Percentiles rank a stretch among this genome's conserved stretches.
Conservation (phyloP, 2,888 invertebrate species). For the Panzeria rudis region DNA sequence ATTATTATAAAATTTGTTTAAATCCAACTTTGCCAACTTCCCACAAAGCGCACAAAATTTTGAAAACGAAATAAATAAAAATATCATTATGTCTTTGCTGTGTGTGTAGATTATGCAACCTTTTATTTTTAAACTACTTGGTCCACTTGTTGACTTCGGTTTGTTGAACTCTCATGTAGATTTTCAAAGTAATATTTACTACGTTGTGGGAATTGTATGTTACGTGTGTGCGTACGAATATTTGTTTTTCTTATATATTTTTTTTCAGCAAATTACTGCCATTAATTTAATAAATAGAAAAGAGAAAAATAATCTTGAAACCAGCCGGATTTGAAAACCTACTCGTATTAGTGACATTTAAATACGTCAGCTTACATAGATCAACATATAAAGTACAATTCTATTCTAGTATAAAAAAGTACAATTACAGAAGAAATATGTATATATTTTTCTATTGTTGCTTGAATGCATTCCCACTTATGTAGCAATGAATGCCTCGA, state of each 20-base stretch:
- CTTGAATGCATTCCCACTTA: slow-evolving; percentile 4
- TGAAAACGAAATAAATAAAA: slow-evolving; percentile 36
- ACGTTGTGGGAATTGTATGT: slow-evolving; percentile 63
- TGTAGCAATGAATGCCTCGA: slow-evolving; percentile 8
- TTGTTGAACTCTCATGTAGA: slow-evolving; percentile 69
- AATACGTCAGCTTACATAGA: slow-evolving; percentile 58
- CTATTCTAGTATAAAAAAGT: slow-evolving; percentile 51
- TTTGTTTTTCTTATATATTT: slow-evolving; percentile 24
- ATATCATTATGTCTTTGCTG: slow-evolving; percentile 42
- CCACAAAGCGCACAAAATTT: slow-evolving; percentile 46
- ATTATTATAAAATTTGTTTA: neutral
- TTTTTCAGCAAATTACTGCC: slow-evolving; percentile 54
- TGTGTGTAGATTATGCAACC: slow-evolving; percentile 65
- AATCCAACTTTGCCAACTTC: slow-evolving; percentile 49
- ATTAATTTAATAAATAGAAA: slow-evolving; percentile 32
- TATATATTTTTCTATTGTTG: slow-evolving; percentile 48
- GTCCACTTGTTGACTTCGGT: slow-evolving; percentile 63
- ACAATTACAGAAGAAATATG: slow-evolving; percentile 44
- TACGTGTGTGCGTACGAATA: slow-evolving; percentile 4
- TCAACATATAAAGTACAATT: slow-evolving; percentile 37
- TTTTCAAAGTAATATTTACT: slow-evolving; percentile 55
- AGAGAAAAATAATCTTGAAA: slow-evolving; percentile 28
- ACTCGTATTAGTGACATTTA: slow-evolving; percentile 67
- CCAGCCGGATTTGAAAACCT: slow-evolving; percentile 69
- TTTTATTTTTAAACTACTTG: slow-evolving; percentile 67